Base-by-base conservation (phyloP, 2,888 invertebrate species). In the Eucriotettix oculatus region DNA sequence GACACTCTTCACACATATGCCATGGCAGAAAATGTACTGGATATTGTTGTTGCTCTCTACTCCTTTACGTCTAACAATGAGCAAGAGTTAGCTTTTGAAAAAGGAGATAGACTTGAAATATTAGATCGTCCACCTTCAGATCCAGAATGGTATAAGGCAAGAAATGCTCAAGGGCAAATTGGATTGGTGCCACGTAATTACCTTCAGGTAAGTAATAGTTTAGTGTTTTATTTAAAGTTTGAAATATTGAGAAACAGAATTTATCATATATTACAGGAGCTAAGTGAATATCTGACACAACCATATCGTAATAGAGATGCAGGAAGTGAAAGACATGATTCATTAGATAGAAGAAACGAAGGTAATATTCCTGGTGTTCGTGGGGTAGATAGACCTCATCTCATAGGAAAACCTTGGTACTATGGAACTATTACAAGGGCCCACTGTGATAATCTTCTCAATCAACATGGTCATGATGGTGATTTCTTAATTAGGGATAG, bases 401-500 rank as follows among this genome's bases (percentile, higher is more conserved):
- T 86, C 65, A 78, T 83, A 64, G 87, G 87, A 48, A 91, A 92
- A 77, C 87, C 90, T 55, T 99, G 98, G 99, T 99, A 98, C 77
- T 98, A 89, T 76, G 99, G 99, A 62, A 86, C 86, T 73, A 90
- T 99, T 71, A 89, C 96, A 56, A 85, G 99, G 70, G 89, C 90
- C 68, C 94, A 97, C 76, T 97, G 97, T 80, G 98, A 99, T 78
- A 86, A 87, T 69, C 81, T 98, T 73, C 84, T 99, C 72, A 93
- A 92, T 78, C 89, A 91, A 73, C 89, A 90, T 74, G 99, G 95
- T 16, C 89, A 90, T 71, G 94, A 98, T 76, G 99, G 99, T 12
- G 98, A 99, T 78, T 99, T 95, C 80, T 86, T 99, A 71, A 95
- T 99, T 70, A 80, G 99, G 68, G 98, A 98, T 78, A 96, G 95